Base-by-base conservation (phyloP, 2,797 vertebrate genomes). In the Protosalanx chinensis region DNA sequence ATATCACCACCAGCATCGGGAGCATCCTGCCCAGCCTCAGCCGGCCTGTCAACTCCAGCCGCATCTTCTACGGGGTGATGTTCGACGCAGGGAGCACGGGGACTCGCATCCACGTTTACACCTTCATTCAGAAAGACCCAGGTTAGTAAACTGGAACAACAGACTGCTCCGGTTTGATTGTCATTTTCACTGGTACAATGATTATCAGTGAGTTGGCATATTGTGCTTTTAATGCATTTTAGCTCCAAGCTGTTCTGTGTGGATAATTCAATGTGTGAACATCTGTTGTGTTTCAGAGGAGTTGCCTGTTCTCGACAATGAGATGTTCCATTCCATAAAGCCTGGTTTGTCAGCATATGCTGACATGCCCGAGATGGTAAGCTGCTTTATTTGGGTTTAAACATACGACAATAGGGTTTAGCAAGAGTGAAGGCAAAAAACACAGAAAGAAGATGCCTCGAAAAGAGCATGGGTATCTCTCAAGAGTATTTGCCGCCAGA, bases 1-100 rank as follows among this genome's bases (percentile, higher is more conserved):
- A 86, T 64, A 62, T 87, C 64, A 76, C 84, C 53, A 64, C 73
- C 67, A 76, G 65, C 73, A 68, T 85, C 1, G 64, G 78, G 27
- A 74, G 67, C 76, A 58, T 90, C 75, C 87, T 92, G 0, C 89
- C 90, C 23, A 84, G 89, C 16, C 88, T 94, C 4, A 81, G 83
- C 80, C 95, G 95, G 3, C 93, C 94, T 0, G 76, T 94, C 18
- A 95, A 95, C 82, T 85, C 90, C 87, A 94, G 91, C 81, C 85
- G 85, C 72, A 93, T 93, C 79, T 94, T 95, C 89, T 97, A 99
- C 59, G 93, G 94, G 3, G 94, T 98, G 84, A 97, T 99, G 95
- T 98, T 98, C 83, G 98, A 99, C 0, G 97, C 96, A 0, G 98
- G 98, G 81, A 98, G 96, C 91, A 99, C 98, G 0, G 98, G 98